Conservation (phyloP, 2,797 vertebrate species). For the Myripristis jacobus region DNA sequence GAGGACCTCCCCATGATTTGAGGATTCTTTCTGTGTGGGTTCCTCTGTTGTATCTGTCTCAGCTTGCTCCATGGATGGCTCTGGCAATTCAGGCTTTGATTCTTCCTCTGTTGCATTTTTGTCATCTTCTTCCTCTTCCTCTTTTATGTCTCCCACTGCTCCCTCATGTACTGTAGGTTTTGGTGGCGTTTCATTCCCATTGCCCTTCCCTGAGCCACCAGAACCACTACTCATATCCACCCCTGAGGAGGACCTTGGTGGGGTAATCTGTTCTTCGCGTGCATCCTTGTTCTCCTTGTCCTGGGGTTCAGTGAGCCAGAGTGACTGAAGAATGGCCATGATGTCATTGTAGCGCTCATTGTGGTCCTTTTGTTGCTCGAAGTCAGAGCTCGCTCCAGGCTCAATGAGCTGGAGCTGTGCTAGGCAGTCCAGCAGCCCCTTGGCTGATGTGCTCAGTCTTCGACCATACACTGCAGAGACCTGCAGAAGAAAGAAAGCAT, state of each 20-base stretch:
- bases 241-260: conserved; percentile 89
- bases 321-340: conserved; percentile 83
- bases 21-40: conserved; percentile 8
- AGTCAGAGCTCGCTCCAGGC: conserved; percentile 58
- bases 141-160: conserved; percentile 19
- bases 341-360: conserved; percentile 79
- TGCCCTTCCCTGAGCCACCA: conserved; percentile 83
- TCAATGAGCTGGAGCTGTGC: conserved; percentile 87
- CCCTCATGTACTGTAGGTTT: conserved; percentile 50
- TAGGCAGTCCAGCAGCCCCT: conserved; percentile 86
- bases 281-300: conserved; percentile 27
- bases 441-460: conserved; percentile 86
- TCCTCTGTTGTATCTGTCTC: conserved; percentile 50
- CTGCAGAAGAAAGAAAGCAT: conserved; percentile 43
- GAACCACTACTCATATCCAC: conserved; percentile 89
- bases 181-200: conserved; percentile 54
- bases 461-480: conserved; percentile 85
- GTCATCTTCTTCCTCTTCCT: conserved; percentile 7
- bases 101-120: conserved; percentile 11
- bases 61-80: conserved; percentile 25
- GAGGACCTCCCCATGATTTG: conserved; percentile 28
- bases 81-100: conserved; percentile 1
- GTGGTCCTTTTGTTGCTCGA: conserved; percentile 52
- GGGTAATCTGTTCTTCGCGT: conserved; percentile 64
- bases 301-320: conserved; percentile 83